These are phyloP conservation scores for Hepsetus odoe DNA, from an alignment of 2,113 vertebrate genomes.

Conservation along the genomic window DNA sequence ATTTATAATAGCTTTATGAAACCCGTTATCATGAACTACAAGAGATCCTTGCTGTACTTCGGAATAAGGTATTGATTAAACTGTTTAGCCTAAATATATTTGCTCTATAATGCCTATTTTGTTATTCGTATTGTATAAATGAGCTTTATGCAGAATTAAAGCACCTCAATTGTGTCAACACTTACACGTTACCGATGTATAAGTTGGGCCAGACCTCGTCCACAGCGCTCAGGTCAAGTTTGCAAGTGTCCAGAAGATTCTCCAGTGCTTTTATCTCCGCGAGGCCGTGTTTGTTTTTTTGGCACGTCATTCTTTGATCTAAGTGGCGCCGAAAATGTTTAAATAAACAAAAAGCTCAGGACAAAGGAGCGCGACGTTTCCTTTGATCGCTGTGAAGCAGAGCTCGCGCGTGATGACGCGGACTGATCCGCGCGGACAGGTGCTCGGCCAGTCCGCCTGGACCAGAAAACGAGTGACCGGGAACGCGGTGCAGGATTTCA, in stretches of 20 bases:
- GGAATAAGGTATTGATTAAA: too few relatives aligned
- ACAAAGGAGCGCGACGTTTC: background rate
- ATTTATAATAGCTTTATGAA: too few relatives aligned
- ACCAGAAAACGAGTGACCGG: background rate
- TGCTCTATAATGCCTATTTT: too few relatives aligned
- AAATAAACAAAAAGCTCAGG: background rate
- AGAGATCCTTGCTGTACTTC: too few relatives aligned
- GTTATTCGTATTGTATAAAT: too few relatives aligned
- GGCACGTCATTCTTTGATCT: conserved; percentile 45
- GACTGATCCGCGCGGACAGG: conserved; percentile 54
- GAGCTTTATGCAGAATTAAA: too few relatives aligned
- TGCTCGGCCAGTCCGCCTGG: conserved; percentile 42
- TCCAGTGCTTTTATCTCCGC: conserved; percentile 66
- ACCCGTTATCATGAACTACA: background rate
- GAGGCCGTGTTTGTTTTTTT: conserved; percentile 66
- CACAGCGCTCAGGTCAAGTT: conserved; percentile 72
- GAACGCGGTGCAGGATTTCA: conserved; percentile 4
- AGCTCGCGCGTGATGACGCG: conserved; percentile 12
- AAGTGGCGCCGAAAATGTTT: background rate
- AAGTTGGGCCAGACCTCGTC: conserved; percentile 81
- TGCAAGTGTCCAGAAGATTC: conserved; percentile 75
- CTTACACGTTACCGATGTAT: conserved; percentile 80
- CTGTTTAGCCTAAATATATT: too few relatives aligned
- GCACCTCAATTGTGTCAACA: conserved; percentile 52
- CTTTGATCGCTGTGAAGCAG: conserved; percentile 3